phyloP scores from a whole-genome alignment of 2,113 vertebrate genomes.

The Ondatra zibethicus region DNA sequence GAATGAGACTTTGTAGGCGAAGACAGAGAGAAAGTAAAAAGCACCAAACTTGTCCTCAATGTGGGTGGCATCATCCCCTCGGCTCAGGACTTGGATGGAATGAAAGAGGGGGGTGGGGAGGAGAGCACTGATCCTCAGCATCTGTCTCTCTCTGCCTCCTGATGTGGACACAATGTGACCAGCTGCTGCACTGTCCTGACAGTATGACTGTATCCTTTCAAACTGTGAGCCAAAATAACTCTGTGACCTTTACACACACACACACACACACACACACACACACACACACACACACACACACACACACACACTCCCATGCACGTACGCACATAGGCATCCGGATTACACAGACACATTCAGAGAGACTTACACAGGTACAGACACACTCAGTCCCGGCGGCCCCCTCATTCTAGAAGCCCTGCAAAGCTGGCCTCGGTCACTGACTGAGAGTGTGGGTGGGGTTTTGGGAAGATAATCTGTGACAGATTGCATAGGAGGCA shows the following conservation, averaged over 20 bases:
- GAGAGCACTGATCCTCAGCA: not conserved
- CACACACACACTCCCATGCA: no score
- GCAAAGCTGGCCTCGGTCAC: not conserved
- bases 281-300: not conserved
- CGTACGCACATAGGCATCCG: no score
- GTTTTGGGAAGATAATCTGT: not conserved
- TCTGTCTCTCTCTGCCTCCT: not conserved
- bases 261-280: not conserved
- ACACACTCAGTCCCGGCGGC: no score
- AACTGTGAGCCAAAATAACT: not conserved
- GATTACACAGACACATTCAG: not conserved
- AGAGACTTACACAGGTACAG: accelerated
- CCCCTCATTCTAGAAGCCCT: not conserved
- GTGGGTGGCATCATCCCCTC: not conserved
- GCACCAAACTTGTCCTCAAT: no score
- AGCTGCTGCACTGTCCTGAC: not conserved
- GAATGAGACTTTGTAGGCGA: not conserved
- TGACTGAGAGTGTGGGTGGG: not conserved
- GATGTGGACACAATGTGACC: not conserved
- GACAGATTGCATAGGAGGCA: not conserved
- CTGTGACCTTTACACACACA: not conserved
- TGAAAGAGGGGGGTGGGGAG: not conserved
- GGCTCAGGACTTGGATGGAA: not conserved
- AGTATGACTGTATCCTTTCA: not conserved
- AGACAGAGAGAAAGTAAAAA: not conserved